Percentiles rank a stretch among this genome's conserved stretches.
These are phyloP conservation scores for Anguilla marmorata DNA, from an alignment of 2,797 vertebrate species.

Conservation along the genomic window DNA sequence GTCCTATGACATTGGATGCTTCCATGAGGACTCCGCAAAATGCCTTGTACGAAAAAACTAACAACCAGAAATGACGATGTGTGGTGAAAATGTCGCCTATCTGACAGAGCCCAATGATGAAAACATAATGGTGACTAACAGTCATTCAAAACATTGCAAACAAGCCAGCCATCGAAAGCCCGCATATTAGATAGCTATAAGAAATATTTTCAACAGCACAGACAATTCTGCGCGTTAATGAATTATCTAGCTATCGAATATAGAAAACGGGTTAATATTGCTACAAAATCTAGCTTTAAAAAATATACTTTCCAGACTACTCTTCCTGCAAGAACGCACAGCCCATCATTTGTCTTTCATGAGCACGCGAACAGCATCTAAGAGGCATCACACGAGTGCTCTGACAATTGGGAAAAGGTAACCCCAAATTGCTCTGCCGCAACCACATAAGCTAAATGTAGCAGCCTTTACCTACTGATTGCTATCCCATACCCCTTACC, in stretches of 20 bases:
- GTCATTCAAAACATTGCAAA: background rate
- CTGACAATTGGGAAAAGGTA: background rate
- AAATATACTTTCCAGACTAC: background rate
- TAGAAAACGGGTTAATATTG: background rate
- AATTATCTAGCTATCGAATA: background rate
- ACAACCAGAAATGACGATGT: background rate
- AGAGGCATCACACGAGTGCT: background rate
- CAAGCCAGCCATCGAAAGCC: background rate
- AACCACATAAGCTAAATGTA: background rate
- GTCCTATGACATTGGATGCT: background rate
- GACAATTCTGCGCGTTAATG: background rate
- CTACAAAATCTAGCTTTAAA: background rate
- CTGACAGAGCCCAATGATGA: background rate
- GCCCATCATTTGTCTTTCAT: background rate
- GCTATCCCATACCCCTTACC: constrained; percentile 66
- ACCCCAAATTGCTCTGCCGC: background rate
- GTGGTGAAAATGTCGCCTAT: background rate
- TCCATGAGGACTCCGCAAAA: background rate
- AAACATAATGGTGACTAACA: background rate
- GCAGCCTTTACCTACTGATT: background rate
- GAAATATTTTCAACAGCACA: background rate
- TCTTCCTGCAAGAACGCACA: background rate
- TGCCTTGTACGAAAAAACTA: background rate
- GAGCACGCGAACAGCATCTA: background rate
- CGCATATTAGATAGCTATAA: background rate